These are phyloP conservation scores for Carduelis carduelis DNA, from an alignment of 2,797 vertebrate genomes.

Conservation along the genomic window DNA sequence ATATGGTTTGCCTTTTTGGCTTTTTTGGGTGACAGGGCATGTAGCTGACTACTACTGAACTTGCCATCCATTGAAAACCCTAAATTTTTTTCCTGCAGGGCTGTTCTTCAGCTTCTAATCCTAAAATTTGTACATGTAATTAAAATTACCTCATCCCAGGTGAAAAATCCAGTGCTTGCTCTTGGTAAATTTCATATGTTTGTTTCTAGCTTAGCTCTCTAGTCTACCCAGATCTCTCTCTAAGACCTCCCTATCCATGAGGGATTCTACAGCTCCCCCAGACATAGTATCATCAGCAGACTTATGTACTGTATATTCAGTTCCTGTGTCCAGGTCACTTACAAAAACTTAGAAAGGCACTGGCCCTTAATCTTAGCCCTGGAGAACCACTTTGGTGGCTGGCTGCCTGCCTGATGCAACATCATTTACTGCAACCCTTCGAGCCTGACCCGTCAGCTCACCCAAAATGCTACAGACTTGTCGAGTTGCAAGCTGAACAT, in stretches of 20 bases:
- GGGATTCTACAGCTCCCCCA: not conserved
- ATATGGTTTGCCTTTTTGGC: fast-evolving
- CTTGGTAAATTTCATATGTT: not conserved
- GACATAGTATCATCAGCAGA: not conserved
- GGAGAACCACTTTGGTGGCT: not conserved
- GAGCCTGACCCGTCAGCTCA: fast-evolving
- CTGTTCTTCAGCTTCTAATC: not conserved
- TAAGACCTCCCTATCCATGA: not conserved
- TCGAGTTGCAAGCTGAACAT: not conserved
- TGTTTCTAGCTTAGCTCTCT: not conserved
- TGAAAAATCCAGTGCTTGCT: not conserved
- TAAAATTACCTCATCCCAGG: not conserved
- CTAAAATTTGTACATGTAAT: fast-evolving
- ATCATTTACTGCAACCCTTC: not conserved
- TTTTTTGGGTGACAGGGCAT: not conserved
- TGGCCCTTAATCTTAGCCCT: not conserved
- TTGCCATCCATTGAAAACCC: not conserved
- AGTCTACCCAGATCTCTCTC: not conserved
- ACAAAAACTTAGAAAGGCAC: not conserved
- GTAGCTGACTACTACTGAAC: not conserved
- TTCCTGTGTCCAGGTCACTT: not conserved
- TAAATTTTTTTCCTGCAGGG: not conserved
- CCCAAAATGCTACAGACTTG: not conserved
- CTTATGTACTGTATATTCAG: not conserved
- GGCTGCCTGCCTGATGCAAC: not conserved